phyloP scores from a whole-genome alignment of 2,797 vertebrate genomes.

The Okamejei kenojei region DNA sequence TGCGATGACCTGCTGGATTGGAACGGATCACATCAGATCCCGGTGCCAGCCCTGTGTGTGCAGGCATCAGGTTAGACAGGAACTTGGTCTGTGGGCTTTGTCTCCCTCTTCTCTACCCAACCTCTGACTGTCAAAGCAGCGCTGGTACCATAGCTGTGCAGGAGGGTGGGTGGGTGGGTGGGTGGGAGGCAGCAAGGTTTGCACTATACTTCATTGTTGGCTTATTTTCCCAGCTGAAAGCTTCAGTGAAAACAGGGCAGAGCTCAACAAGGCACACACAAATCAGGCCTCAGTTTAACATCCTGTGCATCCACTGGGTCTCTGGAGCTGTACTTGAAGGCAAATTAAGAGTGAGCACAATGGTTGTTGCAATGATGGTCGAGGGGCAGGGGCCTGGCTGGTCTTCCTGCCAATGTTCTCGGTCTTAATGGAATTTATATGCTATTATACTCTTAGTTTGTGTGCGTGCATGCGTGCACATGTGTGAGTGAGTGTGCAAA shows the following conservation, averaged over 20 bases:
- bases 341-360: slow-evolving; percentile 31
- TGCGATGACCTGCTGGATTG: too few relatives aligned
- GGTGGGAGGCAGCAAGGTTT: not conserved
- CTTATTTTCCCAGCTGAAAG: slow-evolving; percentile 31
- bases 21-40: too few relatives aligned
- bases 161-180: not conserved
- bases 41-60: not conserved
- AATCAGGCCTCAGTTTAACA: not conserved
- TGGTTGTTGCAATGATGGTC: slow-evolving; percentile 30
- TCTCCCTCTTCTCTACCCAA: not conserved
- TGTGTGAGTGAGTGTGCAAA: too few relatives aligned
- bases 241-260: not conserved
- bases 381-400: slow-evolving; percentile 34
- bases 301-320: slow-evolving; percentile 13
- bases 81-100: not conserved
- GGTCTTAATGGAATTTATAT: not conserved
- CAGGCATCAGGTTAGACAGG: too few relatives aligned
- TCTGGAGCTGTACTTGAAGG: slow-evolving; percentile 25
- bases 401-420: slow-evolving; percentile 9
- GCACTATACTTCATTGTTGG: not conserved
- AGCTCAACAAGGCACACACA: not conserved
- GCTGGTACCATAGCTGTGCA: slow-evolving; percentile 1
- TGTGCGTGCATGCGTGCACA: too few relatives aligned
- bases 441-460: not conserved
- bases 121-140: slow-evolving; percentile 1